Evolutionary conservation across 1,140 invertebrate genomes (phyloP).

Genomic region (Leptopilina boulardi): DNA sequence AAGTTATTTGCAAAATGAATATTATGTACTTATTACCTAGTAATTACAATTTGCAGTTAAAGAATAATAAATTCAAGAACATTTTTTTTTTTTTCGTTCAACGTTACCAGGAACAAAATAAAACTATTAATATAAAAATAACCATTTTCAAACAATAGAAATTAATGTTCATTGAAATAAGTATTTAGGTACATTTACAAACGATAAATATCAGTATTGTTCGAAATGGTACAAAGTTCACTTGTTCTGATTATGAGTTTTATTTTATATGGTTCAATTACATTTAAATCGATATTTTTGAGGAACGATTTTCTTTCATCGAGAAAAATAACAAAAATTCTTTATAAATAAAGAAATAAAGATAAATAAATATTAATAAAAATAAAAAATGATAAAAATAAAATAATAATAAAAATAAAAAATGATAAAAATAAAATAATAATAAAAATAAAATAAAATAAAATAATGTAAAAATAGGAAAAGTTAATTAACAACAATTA

Average conservation of each 20-base stretch:
- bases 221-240: not conserved
- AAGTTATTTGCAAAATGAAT: not conserved
- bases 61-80: not conserved
- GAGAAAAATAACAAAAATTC: too few species aligned
- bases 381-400: too few species aligned
- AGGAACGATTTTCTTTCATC: not conserved
- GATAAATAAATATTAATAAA: too few species aligned
- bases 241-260: not conserved
- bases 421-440: too few species aligned
- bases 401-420: too few species aligned
- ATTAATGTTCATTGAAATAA: not conserved
- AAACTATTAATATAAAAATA: not conserved
- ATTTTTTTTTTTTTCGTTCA: not conserved
- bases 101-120: not conserved
- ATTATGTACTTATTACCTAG: not conserved
- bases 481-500: not conserved
- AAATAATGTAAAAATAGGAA: too few species aligned
- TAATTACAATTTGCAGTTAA: not conserved
- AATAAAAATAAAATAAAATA: too few species aligned
- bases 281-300: not conserved
- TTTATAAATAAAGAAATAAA: too few species aligned
- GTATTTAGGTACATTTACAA: not conserved
- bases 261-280: not conserved
- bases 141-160: not conserved
- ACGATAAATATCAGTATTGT: not conserved